Evolutionary conservation across 2,888 invertebrate species (phyloP).

Genomic region (Cheilosia impressa): DNA sequence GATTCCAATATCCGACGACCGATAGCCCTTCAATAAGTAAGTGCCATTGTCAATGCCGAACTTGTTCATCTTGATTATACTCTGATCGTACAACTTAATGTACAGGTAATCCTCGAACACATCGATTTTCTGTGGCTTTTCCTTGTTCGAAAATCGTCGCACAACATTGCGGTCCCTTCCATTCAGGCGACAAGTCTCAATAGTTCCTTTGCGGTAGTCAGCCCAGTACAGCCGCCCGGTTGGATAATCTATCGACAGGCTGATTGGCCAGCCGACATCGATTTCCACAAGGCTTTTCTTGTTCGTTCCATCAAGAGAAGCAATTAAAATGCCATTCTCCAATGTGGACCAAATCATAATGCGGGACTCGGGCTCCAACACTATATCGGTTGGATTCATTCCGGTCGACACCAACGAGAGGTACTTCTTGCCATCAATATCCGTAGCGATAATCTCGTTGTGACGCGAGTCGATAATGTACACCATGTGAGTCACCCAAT

Average conservation of each 20-base stretch:
- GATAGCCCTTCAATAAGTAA: slow-evolving; percentile 85
- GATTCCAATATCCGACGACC: slow-evolving; percentile 88
- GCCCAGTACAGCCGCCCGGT: slow-evolving; percentile 92
- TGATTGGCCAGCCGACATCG: slow-evolving; percentile 89
- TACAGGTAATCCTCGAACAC: slow-evolving; percentile 90
- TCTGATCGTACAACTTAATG: slow-evolving; percentile 87
- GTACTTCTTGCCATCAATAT: slow-evolving; percentile 82
- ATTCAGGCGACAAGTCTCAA: slow-evolving; percentile 88
- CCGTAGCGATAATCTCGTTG: slow-evolving; percentile 82
- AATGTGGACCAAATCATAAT: slow-evolving; percentile 90
- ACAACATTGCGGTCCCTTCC: slow-evolving; percentile 88
- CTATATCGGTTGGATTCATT: slow-evolving; percentile 89
- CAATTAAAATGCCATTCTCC: slow-evolving; percentile 87
- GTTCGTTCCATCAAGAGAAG: slow-evolving; percentile 87
- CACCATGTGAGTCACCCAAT: slow-evolving; percentile 88
- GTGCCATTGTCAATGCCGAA: slow-evolving; percentile 86
- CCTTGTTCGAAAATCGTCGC: slow-evolving; percentile 85
- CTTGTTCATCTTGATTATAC: slow-evolving; percentile 87
- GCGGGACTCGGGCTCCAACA: slow-evolving; percentile 87
- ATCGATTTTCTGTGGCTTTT: slow-evolving; percentile 89
- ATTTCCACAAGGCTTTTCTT: slow-evolving; percentile 86
- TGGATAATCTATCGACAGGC: slow-evolving; percentile 90
- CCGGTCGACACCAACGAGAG: slow-evolving; percentile 83
- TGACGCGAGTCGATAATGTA: slow-evolving; percentile 88
- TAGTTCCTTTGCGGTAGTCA: slow-evolving; percentile 90